Evolutionary conservation across 2,888 invertebrate species (phyloP).

Genomic region (Hecatera dysodea): DNA sequence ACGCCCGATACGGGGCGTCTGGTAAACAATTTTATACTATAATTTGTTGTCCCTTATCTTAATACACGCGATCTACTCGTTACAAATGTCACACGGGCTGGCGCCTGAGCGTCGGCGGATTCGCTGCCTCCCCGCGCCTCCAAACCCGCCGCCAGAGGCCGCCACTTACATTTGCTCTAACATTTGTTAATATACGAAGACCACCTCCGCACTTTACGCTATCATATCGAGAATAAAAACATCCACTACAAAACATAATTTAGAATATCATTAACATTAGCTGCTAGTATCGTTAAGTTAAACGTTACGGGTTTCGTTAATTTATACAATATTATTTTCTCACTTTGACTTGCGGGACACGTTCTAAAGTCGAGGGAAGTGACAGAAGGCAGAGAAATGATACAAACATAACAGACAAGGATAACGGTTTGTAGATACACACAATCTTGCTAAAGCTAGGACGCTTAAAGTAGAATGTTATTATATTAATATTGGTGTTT

Average conservation of each 20-base stretch:
- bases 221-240: conserved; percentile 81
- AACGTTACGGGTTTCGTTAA: conserved; percentile 72
- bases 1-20: conserved; percentile 83
- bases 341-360: conserved; percentile 79
- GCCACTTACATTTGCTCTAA: conserved; percentile 62
- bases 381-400: conserved; percentile 39
- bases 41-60: conserved; percentile 87
- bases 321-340: conserved; percentile 77
- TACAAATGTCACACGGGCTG: conserved; percentile 76
- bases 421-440: conserved; percentile 54
- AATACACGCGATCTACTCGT: conserved; percentile 83
- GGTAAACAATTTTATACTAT: conserved; percentile 90
- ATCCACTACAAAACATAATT: conserved; percentile 88
- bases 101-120: conserved; percentile 58
- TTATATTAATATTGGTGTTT: conserved; percentile 57
- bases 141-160: conserved; percentile 39
- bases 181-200: conserved; percentile 67
- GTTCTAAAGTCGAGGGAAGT: conserved; percentile 67
- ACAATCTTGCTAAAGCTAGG: conserved; percentile 57
- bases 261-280: conserved; percentile 80
- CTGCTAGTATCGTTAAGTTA: conserved; percentile 67
- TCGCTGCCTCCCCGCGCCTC: background rate
- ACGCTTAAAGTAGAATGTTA: conserved; percentile 43
- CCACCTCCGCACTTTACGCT: conserved; percentile 69
- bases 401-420: conserved; percentile 49